Conservation (phyloP, 1,140 invertebrate genomes). For the Xylocopa sonorina region DNA sequence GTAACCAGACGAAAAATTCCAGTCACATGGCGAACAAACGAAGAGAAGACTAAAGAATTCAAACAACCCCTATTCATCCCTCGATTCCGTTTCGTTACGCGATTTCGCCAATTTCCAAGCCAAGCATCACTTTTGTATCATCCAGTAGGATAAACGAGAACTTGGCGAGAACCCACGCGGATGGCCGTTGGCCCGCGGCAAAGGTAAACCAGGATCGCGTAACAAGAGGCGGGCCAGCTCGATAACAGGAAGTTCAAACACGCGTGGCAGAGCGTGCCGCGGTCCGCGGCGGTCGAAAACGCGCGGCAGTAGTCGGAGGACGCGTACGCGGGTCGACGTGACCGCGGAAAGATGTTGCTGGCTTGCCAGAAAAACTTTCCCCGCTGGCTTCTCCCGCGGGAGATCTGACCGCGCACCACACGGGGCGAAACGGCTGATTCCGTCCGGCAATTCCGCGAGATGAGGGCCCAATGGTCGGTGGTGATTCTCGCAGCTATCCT, state of each 20-base stretch:
- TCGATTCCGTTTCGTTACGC: no score
- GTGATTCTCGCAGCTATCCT: conserved; percentile 59
- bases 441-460: conserved; percentile 53
- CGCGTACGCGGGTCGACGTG: conserved; percentile 44
- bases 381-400: conserved; percentile 46
- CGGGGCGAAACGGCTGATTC: conserved; percentile 41
- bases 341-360: conserved; percentile 58
- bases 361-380: conserved; percentile 32
- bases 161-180: no score
- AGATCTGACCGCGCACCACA: background rate
- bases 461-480: conserved; percentile 60
- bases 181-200: no score
- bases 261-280: background rate
- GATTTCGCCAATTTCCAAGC: no score
- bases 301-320: background rate
- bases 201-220: background rate
- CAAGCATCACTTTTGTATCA: no score
- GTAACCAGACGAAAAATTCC: no score
- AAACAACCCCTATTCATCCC: no score
- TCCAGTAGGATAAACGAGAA: background rate
- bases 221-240: background rate
- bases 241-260: conserved; percentile 65
- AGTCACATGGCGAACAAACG: no score
- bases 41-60: no score
- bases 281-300: background rate